These are phyloP conservation scores for Conistra vaccinii DNA, from an alignment of 2,888 invertebrate species.

Conservation along the genomic window DNA sequence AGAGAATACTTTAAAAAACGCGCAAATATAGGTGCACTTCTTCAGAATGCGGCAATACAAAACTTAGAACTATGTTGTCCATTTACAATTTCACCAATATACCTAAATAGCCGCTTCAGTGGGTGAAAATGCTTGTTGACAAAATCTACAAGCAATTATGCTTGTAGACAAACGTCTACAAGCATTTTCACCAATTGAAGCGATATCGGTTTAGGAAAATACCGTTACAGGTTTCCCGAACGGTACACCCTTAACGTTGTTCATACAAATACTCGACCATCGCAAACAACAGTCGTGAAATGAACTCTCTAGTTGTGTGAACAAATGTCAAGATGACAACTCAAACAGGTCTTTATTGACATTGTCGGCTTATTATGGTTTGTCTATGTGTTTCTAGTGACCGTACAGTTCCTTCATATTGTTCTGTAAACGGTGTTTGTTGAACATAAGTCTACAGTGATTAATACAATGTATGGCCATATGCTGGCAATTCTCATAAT, in stretches of 20 bases:
- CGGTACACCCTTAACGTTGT: conserved; percentile 24
- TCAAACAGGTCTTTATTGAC: conserved; percentile 48
- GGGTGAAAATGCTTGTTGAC: too few species aligned
- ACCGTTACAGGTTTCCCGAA: conserved; percentile 11
- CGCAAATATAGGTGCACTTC: not conserved
- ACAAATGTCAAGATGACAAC: conserved; percentile 48
- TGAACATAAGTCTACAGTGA: not conserved
- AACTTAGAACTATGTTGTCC: not conserved
- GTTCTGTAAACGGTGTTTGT: not conserved
- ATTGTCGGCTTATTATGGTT: conserved; percentile 32
- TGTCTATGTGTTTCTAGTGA: conserved; percentile 13
- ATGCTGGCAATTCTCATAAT: not conserved
- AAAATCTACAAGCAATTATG: too few species aligned
- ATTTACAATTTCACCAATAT: not conserved
- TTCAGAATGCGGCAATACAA: not conserved
- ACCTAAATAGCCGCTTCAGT: too few species aligned
- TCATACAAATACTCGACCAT: conserved; percentile 52
- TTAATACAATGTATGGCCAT: not conserved
- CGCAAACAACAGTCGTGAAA: conserved; percentile 48
- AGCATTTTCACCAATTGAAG: not conserved
- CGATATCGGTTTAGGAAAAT: conserved; percentile 8
- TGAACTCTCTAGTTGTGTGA: conserved; percentile 51
- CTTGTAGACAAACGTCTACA: too few species aligned
- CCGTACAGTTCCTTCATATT: not conserved
- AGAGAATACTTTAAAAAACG: not conserved